A percentile compares a stretch with the other conserved stretches of the same genome.
Conservation (phyloP, 2,888 invertebrate genomes). For the Ichneumoninae sp. region DNA sequence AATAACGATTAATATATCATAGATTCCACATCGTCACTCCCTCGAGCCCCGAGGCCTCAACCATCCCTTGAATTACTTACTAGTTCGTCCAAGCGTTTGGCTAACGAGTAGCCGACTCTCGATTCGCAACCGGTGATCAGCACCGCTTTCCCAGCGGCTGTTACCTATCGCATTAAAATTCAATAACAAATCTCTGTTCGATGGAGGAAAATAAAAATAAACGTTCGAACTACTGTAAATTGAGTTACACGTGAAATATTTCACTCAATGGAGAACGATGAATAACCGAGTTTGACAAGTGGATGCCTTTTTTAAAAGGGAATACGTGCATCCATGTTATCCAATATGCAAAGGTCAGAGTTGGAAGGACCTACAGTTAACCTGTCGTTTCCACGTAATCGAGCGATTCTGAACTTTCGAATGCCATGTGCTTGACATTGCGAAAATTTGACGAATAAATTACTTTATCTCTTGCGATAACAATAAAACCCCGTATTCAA, state of each 20-base stretch:
- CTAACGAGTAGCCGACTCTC: slow-evolving; percentile 89
- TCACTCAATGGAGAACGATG: not conserved
- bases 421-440: slow-evolving; percentile 59
- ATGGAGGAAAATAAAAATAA: not conserved
- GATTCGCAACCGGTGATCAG: slow-evolving; percentile 94
- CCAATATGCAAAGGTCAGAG: slow-evolving; percentile 61
- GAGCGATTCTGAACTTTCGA: slow-evolving; percentile 66
- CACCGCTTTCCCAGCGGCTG: slow-evolving; percentile 93
- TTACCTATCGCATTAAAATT: slow-evolving; percentile 86
- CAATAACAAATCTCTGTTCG: not conserved
- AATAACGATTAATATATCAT: slow-evolving; percentile 12
- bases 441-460: slow-evolving; percentile 37
- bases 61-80: slow-evolving; percentile 75
- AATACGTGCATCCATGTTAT: slow-evolving; percentile 2
- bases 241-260: not conserved
- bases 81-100: slow-evolving; percentile 92
- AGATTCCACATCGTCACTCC: not conserved
- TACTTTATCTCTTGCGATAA: not conserved
- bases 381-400: slow-evolving; percentile 41
- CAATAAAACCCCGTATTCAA: not conserved
- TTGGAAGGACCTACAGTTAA: slow-evolving; percentile 40
- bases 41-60: not conserved
- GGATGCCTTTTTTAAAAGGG: not conserved
- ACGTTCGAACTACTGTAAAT: not conserved
- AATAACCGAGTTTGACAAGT: not conserved